A percentile compares a stretch with the other conserved stretches of the same genome.
These are phyloP conservation scores for Drosophila ambigua DNA, from an alignment of 1,140 invertebrate genomes.

Conservation along the genomic window DNA sequence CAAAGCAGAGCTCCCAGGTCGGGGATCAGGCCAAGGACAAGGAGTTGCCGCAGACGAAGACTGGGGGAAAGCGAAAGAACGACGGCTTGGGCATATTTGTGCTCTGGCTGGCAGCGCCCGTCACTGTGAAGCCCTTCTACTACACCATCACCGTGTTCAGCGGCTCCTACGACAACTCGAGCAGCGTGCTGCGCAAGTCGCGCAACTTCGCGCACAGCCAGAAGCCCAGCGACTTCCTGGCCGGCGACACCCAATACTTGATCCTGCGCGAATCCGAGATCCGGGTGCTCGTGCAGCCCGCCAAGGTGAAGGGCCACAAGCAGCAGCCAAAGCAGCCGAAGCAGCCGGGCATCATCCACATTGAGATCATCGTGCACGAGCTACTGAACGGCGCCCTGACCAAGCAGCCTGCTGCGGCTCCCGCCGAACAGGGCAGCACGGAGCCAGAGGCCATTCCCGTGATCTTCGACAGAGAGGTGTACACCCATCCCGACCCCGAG, in stretches of 20 bases:
- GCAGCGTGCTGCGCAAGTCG: constrained; percentile 36
- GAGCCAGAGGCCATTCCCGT: too few relatives aligned
- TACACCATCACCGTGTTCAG: constrained; percentile 53
- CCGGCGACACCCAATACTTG: constrained; percentile 27
- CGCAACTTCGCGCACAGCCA: constrained; percentile 27
- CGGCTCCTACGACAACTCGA: constrained; percentile 28
- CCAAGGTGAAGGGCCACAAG: too few relatives aligned
- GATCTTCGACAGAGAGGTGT: too few relatives aligned
- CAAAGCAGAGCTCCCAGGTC: neutral
- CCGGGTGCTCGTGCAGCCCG: neutral
- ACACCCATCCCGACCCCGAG: too few relatives aligned
- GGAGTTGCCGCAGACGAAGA: constrained; percentile 1
- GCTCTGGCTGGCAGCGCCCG: constrained; percentile 44
- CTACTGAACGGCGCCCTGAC: neutral
- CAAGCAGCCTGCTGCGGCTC: too few relatives aligned
- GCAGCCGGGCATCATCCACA: constrained; percentile 3
- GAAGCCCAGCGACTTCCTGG: constrained; percentile 43
- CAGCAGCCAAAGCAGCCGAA: too few relatives aligned
- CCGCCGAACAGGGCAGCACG: too few relatives aligned
- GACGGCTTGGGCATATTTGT: constrained; percentile 32
- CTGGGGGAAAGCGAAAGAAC: neutral
- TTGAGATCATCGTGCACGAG: constrained; percentile 40
- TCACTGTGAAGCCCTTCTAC: constrained; percentile 10
- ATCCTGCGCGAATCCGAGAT: constrained; percentile 36
- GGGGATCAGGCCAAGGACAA: constrained; percentile 29